Conservation (phyloP, 1,140 invertebrate genomes). For the Pseudachorutes palmiensis region DNA sequence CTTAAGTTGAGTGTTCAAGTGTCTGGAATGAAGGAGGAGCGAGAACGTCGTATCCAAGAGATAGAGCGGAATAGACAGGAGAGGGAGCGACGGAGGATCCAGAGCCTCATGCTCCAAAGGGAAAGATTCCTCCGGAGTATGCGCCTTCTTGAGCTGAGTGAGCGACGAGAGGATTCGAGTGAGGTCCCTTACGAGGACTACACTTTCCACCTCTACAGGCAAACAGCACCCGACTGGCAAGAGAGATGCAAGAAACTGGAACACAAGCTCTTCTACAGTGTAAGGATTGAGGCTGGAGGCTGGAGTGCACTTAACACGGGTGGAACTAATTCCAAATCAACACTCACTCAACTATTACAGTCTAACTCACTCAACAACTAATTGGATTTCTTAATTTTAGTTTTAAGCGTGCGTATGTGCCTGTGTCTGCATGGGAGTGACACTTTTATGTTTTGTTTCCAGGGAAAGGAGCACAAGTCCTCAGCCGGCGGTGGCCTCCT, state of each 20-base stretch:
- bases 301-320: neutral
- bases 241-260: constrained; percentile 68
- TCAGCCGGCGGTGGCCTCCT: constrained; percentile 41
- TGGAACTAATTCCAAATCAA: neutral
- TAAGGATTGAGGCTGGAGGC: too few species aligned
- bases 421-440: neutral
- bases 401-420: neutral
- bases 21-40: constrained; percentile 27
- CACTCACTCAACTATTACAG: neutral
- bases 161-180: constrained; percentile 19
- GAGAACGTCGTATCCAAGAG: constrained; percentile 55
- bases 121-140: constrained; percentile 68
- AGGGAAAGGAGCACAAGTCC: constrained; percentile 59
- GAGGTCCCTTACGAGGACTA: constrained; percentile 59
- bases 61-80: constrained; percentile 59
- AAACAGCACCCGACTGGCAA: constrained; percentile 63
- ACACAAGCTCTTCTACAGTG: constrained; percentile 51
- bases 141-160: constrained; percentile 63
- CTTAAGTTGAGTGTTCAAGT: constrained; percentile 22
- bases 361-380: too few species aligned
- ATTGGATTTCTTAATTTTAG: neutral
- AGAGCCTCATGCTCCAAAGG: constrained; percentile 58
- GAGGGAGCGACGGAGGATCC: constrained; percentile 54
- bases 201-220: constrained; percentile 62
- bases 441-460: neutral